These are phyloP conservation scores for Pseudomugil gertrudae DNA, from an alignment of 2,797 vertebrate genomes.

Conservation along the genomic window DNA sequence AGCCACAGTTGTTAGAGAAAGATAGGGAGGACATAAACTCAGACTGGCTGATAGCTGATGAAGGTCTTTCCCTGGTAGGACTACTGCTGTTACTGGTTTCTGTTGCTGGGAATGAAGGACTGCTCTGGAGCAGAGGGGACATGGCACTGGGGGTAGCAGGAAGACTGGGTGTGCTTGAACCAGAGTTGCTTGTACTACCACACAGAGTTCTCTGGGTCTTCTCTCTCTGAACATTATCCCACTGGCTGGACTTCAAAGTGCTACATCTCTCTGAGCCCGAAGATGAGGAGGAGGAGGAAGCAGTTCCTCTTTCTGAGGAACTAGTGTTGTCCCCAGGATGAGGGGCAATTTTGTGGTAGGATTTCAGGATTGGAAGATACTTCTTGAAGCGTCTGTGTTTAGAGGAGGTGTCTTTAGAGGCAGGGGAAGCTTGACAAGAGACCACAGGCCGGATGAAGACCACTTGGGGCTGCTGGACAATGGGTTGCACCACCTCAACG, in stretches of 20 bases:
- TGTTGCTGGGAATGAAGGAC: slow-evolving; percentile 34
- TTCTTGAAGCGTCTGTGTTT: slow-evolving; percentile 85
- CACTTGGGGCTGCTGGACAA: slow-evolving; percentile 66
- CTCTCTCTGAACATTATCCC: slow-evolving; percentile 59
- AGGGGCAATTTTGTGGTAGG: slow-evolving; percentile 92
- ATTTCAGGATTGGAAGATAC: slow-evolving; percentile 91
- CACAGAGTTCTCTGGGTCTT: slow-evolving; percentile 49
- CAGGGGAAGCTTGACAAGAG: slow-evolving; percentile 72
- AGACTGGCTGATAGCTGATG: slow-evolving; percentile 33
- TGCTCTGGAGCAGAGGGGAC: slow-evolving; percentile 51
- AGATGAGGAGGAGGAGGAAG: slow-evolving; percentile 42
- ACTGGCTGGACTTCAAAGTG: slow-evolving; percentile 48
- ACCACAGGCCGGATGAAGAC: slow-evolving; percentile 75
- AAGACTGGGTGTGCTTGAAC: slow-evolving; percentile 46
- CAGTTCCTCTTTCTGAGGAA: slow-evolving; percentile 71
- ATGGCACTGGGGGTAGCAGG: slow-evolving; percentile 26
- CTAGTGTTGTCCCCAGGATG: slow-evolving; percentile 84
- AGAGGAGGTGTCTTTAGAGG: slow-evolving; percentile 67
- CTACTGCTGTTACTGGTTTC: slow-evolving; percentile 39
- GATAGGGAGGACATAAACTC: slow-evolving; percentile 30
- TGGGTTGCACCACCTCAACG: slow-evolving; percentile 79
- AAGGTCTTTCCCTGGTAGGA: slow-evolving; percentile 42
- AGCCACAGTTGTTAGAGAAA: slow-evolving; percentile 6
- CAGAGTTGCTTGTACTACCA: slow-evolving; percentile 28
- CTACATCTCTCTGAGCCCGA: slow-evolving; percentile 58